Percentiles rank a stretch among this genome's conserved stretches.
Evolutionary conservation across 2,113 vertebrate genomes (phyloP).

Genomic region (Cephalopterus ornatus): DNA sequence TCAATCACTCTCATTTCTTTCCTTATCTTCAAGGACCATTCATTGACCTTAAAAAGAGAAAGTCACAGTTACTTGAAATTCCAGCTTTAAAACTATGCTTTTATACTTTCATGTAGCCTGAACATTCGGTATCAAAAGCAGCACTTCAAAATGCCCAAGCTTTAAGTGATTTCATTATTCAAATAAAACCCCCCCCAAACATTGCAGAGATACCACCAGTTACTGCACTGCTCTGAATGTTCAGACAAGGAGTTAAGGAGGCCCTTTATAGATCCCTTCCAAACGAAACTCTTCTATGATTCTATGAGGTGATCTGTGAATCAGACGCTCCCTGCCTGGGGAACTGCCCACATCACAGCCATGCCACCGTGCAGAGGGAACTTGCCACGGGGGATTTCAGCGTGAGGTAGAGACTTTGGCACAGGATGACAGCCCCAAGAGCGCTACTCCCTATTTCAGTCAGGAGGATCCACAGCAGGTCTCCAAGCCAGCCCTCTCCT

Average conservation of each 20-base stretch:
- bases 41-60: slow-evolving; percentile 82
- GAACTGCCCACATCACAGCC: neutral
- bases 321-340: neutral
- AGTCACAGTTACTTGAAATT: slow-evolving; percentile 9
- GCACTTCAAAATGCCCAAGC: neutral
- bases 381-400: neutral
- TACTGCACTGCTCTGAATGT: neutral
- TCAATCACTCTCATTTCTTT: slow-evolving; percentile 96
- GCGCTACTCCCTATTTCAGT: neutral
- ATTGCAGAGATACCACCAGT: neutral
- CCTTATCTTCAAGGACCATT: slow-evolving; percentile 94
- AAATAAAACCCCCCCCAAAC: neutral
- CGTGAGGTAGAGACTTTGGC: neutral
- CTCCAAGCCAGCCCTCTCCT: neutral
- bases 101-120: neutral
- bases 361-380: neutral
- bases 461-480: neutral
- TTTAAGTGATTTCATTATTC: neutral
- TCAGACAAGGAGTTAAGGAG: neutral
- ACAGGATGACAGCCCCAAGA: neutral
- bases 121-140: neutral
- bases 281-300: neutral
- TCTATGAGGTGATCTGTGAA: neutral
- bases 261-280: neutral
- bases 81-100: neutral